Percentiles rank a stretch among this genome's conserved stretches.
Evolutionary conservation across 37 sponge, comb jelly and placozoan genomes (phyloP).

Genomic region (Halisarca cf. caerulea): DNA sequence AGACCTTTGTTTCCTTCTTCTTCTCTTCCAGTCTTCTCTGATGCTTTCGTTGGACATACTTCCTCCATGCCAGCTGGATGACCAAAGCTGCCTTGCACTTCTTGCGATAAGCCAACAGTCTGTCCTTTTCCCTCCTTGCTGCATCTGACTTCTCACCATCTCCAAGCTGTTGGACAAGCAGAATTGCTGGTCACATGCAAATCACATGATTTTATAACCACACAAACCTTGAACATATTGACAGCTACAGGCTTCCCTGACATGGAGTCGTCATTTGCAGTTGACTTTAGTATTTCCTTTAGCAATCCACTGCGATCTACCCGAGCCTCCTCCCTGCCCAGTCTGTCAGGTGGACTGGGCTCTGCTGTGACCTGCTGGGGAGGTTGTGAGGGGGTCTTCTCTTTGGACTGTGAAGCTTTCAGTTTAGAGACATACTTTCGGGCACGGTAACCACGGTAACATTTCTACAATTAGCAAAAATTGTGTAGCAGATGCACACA

Average conservation of each 20-base stretch:
- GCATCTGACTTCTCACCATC: conserved; percentile 35
- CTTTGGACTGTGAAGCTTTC: neutral
- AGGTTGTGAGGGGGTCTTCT: neutral
- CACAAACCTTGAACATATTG: neutral
- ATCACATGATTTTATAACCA: neutral
- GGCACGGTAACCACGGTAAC: neutral
- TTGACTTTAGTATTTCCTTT: neutral
- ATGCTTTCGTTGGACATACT: conserved; percentile 31
- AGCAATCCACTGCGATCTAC: conserved; percentile 1
- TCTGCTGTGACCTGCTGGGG: neutral
- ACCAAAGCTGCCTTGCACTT: conserved; percentile 84
- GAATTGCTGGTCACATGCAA: neutral
- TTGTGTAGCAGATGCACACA: no score
- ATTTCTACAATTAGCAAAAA: no score
- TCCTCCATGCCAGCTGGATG: conserved; percentile 89
- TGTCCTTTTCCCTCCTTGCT: conserved; percentile 58
- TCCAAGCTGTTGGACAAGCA: conserved; percentile 1
- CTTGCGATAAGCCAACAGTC: conserved; percentile 57
- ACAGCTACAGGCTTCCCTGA: neutral
- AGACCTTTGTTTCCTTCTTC: conserved; percentile 24
- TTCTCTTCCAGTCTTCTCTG: conserved; percentile 26
- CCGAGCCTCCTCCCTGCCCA: neutral
- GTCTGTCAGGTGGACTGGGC: neutral
- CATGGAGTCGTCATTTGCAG: neutral
- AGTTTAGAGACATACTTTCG: neutral